Evolutionary conservation across 2,797 vertebrate genomes (phyloP), one percentile per base, ranked within the genome.

Genomic region (Pampus argenteus): DNA sequence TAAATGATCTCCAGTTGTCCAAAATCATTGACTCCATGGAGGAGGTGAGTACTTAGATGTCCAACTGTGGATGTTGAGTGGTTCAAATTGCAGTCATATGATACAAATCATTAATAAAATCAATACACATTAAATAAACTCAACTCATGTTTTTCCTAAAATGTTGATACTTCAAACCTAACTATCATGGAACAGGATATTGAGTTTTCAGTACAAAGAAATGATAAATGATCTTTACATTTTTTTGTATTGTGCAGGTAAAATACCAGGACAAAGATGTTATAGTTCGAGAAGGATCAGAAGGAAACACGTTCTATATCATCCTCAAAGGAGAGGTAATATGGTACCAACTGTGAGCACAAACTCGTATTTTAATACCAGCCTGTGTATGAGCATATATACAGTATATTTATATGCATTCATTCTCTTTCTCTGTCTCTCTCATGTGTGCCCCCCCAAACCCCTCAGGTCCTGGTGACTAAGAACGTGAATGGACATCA

Each of bases 21-120:
- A 95, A 94, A 80, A 95, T 96, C 67, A 93, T 95, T 63, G 95
- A 96, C 66, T 95, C 94, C 49, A 96, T 96, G 93, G 96, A 96
- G 62, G 95, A 96, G 93, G 95, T 96, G 60, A 18, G 91, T 74
- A 65, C 10, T 44, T 6, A 1, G 2, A 34, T 34, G 9, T 44
- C 17, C 3, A 5, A 17, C 0, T 57, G 10, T 47, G 34, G 31
- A 54, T 26, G 57, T 42, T 48, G 3, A 31, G 0, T 59, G 15
- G 47, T 65, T 47, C 4, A 31, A 34, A 15, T 47, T 13, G 23
- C 3, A 14, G 25, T 62, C 6, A 25, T 34, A 5, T 61, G 2
- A 42, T 18, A 42, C 38, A 40, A 40, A 17, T 42, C 15, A 42
- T 42, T 17, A 17, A 17, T 18, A 6, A 42, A 42, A 42, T 42